Evolutionary conservation across 2,113 vertebrate species (phyloP).

Genomic region (Solenodon paradoxus): DNA sequence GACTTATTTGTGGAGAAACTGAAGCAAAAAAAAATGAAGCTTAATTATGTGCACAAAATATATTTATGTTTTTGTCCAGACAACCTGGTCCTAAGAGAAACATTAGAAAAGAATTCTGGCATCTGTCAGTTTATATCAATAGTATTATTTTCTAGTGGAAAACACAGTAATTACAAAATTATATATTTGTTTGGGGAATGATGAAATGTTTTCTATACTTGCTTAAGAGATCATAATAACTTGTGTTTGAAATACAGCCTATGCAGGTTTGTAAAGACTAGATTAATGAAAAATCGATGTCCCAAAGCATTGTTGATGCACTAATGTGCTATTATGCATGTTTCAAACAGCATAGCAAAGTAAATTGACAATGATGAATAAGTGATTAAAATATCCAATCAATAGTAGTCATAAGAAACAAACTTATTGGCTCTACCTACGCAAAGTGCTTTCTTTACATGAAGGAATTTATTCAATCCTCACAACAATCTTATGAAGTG

Average conservation of each 20-base stretch:
- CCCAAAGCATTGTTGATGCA: background rate
- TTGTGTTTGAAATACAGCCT: background rate
- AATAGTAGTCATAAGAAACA: background rate
- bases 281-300: too few species aligned
- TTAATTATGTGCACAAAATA: rapidly evolving
- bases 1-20: background rate
- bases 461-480: too few species aligned
- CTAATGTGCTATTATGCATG: background rate
- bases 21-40: background rate
- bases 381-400: background rate
- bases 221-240: background rate
- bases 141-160: background rate
- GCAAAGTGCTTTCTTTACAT: background rate
- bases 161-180: background rate
- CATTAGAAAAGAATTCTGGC: background rate
- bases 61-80: background rate
- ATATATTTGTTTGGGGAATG: background rate
- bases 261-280: too few species aligned
- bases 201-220: background rate
- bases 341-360: background rate
- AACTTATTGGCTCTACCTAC: background rate
- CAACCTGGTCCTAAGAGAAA: background rate
- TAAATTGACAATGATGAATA: background rate
- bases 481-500: too few species aligned
- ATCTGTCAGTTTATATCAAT: background rate